Percentiles rank a stretch among this genome's conserved stretches.
phyloP scores from a whole-genome alignment of 2,113 vertebrate genomes.

The Sardina pilchardus region DNA sequence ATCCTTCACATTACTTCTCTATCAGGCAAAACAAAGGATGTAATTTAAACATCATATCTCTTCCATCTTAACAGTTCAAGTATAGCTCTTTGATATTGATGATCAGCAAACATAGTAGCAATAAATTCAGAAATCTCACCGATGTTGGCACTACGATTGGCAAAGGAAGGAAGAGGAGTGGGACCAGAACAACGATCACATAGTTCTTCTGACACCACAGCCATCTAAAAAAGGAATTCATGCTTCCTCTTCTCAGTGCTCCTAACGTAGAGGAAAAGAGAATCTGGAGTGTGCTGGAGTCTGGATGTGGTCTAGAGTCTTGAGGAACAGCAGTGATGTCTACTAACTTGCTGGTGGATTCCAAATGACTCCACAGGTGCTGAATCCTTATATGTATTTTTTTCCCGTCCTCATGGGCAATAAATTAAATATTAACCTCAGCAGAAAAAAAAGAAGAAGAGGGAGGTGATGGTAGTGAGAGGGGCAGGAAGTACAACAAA shows the following conservation, averaged over 20 bases:
- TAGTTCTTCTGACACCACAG: conserved; percentile 78
- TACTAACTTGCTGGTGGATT: background rate
- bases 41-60: too few species aligned
- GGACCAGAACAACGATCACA: conserved; percentile 69
- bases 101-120: conserved; percentile 20
- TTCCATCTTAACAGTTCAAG: background rate
- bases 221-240: conserved; percentile 61
- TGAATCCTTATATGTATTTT: conserved; percentile 46
- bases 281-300: background rate
- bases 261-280: background rate
- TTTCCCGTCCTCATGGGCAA: conserved; percentile 37
- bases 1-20: background rate
- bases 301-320: too few species aligned
- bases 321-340: background rate
- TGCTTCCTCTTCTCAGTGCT: conserved; percentile 46
- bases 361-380: background rate
- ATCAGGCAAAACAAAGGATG: background rate
- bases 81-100: background rate
- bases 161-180: conserved; percentile 76
- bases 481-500: background rate
- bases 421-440: conserved; percentile 73
- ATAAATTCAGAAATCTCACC: conserved; percentile 71
- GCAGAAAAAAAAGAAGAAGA: conserved; percentile 32
- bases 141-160: conserved; percentile 68
- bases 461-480: conserved; percentile 10